Percentiles rank a stretch among this genome's conserved stretches.
These are phyloP conservation scores for Cyprinodon diabolis DNA, from an alignment of 2,797 vertebrate genomes.

Conservation along the genomic window DNA sequence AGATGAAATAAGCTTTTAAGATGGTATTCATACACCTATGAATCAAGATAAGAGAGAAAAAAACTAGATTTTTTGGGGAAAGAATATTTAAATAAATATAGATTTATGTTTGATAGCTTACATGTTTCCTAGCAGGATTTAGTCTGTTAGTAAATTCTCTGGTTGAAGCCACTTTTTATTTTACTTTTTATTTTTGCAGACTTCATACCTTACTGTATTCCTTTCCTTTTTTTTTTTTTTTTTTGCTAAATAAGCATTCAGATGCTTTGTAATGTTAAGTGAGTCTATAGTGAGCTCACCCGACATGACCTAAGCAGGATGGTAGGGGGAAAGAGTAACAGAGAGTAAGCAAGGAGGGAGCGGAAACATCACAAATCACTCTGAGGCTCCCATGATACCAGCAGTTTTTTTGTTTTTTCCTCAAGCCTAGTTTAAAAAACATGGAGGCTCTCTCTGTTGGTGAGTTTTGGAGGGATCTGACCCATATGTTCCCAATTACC, in stretches of 20 bases:
- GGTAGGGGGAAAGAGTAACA: constrained; percentile 25
- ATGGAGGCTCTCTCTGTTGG: constrained; percentile 26
- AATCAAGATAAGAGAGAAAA: not conserved
- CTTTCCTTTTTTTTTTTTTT: not conserved
- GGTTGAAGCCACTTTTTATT: constrained; percentile 13
- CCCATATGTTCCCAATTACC: constrained; percentile 85
- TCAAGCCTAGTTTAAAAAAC: constrained; percentile 37
- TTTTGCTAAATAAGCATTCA: constrained; percentile 21
- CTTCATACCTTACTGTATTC: constrained; percentile 9
- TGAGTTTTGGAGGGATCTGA: constrained; percentile 65
- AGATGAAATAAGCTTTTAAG: not conserved
- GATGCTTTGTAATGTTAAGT: constrained; percentile 28
- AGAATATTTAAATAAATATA: not conserved
- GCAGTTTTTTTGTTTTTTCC: constrained; percentile 48
- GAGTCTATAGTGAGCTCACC: constrained; percentile 60
- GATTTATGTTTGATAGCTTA: not conserved
- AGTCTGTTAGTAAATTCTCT: not conserved
- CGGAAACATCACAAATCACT: constrained; percentile 62
- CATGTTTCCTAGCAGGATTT: not conserved
- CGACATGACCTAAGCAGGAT: constrained; percentile 52
- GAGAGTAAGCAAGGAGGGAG: constrained; percentile 42
- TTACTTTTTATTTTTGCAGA: not conserved
- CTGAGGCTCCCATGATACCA: constrained; percentile 52
- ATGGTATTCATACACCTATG: not conserved
- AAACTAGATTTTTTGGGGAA: not conserved